phyloP scores from a whole-genome alignment of 2,888 invertebrate genomes.

The Bimastos eiseni region DNA sequence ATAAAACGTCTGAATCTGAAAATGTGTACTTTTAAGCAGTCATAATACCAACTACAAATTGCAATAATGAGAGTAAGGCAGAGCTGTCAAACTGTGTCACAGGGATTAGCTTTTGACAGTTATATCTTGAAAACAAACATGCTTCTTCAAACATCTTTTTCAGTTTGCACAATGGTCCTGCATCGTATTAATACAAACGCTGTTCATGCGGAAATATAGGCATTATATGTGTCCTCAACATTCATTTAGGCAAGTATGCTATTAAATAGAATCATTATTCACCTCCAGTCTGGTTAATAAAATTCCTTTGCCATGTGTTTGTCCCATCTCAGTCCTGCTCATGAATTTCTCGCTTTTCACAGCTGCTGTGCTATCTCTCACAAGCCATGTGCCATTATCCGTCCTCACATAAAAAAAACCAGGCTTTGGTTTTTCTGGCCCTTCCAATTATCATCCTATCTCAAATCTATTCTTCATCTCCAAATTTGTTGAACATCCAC shows the following conservation, averaged over 20 bases:
- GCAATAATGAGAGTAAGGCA: neutral
- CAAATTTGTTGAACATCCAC: too few relatives aligned
- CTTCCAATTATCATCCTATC: too few relatives aligned
- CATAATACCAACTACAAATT: neutral
- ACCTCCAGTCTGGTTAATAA: neutral
- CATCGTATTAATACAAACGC: neutral
- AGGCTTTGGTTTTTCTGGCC: too few relatives aligned
- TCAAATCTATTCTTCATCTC: too few relatives aligned
- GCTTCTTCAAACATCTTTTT: neutral
- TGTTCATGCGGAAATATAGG: neutral
- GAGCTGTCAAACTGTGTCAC: neutral
- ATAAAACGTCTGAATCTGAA: neutral
- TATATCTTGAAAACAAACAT: neutral
- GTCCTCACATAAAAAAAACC: too few relatives aligned
- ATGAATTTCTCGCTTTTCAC: too few relatives aligned
- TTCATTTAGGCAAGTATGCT: neutral
- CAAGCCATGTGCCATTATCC: too few relatives aligned
- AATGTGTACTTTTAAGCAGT: neutral
- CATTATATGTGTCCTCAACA: neutral
- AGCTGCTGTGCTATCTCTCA: too few relatives aligned
- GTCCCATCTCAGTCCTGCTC: too few relatives aligned
- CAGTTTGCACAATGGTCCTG: neutral
- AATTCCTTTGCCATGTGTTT: too few relatives aligned
- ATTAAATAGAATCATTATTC: too few relatives aligned
- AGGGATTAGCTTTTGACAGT: neutral